Conservation (phyloP, 2,797 vertebrate species). For the Hirundo rustica region DNA sequence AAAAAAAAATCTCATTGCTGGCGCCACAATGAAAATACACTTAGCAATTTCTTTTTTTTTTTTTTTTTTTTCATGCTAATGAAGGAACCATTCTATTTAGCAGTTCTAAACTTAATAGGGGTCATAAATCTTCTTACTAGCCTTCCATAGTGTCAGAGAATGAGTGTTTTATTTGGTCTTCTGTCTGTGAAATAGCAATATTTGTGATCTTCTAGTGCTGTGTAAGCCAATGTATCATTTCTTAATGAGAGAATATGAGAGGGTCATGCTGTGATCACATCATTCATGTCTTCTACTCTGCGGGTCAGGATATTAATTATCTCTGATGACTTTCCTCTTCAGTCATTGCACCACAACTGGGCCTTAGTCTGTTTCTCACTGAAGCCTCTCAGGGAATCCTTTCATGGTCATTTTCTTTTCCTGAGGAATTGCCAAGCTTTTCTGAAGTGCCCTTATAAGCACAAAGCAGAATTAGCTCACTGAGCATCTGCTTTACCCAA, state of each 20-base stretch:
- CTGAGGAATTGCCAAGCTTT: neutral
- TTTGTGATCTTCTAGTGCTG: neutral
- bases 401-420: neutral
- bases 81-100: neutral
- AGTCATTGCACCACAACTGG: neutral
- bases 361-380: neutral
- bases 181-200: neutral
- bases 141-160: conserved; percentile 6
- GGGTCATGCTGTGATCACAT: conserved; percentile 15
- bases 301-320: neutral
- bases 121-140: conserved; percentile 6
- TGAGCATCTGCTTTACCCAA: neutral
- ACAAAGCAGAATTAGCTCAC: neutral
- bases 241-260: conserved; percentile 29
- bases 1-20: neutral
- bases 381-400: neutral
- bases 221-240: neutral
- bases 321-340: neutral
- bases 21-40: neutral
- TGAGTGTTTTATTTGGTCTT: conserved; percentile 16
- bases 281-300: neutral
- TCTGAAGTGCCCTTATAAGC: neutral
- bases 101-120: neutral
- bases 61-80: neutral
- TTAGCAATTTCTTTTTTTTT: neutral